Base-by-base conservation (phyloP, 2,113 vertebrate species). In the Poecilia latipinna region DNA sequence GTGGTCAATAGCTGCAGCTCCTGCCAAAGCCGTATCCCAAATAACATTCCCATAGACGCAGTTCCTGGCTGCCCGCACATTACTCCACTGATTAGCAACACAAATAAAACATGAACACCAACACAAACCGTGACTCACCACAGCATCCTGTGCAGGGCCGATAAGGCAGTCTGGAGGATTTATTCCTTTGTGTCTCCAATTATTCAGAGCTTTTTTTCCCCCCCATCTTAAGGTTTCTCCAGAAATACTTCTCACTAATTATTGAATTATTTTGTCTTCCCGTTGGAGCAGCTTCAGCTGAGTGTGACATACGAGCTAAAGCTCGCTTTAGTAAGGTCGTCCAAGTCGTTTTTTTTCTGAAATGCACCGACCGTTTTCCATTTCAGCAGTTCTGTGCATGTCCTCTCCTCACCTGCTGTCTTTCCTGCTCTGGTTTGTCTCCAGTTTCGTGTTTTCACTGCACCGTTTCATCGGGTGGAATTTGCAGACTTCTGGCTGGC, bases 401-500 rank as follows among this genome's bases (percentile, higher is more conserved):
- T 44, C 28, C 37, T 80, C 26, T 4, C 64, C 66, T 67, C 31
- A 69, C 39, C 57, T 12, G 62, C 4, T 1, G 0, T 22, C 28
- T 31, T 44, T 61, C 51, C 2, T 26, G 29, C 65, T 35, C 57
- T 67, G 42, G 2, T 54, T 29, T 57, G n/a, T 65, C 37, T 72
- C 17, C 91, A 99, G 98, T 99, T 99, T 77, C 97, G 98, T 22
- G 97, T 99, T 61, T 97, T 97, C 93, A 99, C 98, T 0, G 97
- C 98, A 69, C 98, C 98, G 12, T 99, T 99, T 93, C 97, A 99
- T 92, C 97, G 98, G 12, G 98, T 99, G 85, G 97, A 97, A 91
- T 99, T 99, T 4, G 97, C 97, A 84, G 98, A 99, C 94, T 99
- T 99, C 96, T 99, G 98, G 98, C 93, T 99, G 92, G 98, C 98